Evolutionary conservation across 1,140 invertebrate species (phyloP).

Genomic region (Laupala kohalensis): DNA sequence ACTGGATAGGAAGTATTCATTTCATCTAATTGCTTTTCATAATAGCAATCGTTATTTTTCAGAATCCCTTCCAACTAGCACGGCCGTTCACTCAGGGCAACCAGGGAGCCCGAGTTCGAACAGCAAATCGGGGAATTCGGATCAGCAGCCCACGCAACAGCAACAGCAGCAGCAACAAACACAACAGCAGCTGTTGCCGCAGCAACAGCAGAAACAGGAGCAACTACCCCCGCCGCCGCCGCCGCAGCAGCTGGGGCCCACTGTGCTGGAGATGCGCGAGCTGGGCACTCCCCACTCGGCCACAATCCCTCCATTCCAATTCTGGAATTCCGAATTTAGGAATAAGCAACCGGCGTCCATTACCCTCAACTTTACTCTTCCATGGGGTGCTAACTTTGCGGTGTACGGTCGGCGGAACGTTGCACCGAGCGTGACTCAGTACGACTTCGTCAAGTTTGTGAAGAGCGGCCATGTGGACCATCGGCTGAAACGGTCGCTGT

Average conservation of each 20-base stretch:
- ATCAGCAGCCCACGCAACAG: no score
- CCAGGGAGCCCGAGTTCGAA: background rate
- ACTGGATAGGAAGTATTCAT: no score
- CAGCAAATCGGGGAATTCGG: background rate
- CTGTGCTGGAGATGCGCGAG: conserved; percentile 63
- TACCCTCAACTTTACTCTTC: conserved; percentile 77
- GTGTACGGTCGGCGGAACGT: conserved; percentile 85
- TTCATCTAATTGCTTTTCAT: background rate
- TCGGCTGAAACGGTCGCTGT: conserved; percentile 37
- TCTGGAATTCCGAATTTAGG: conserved; percentile 81
- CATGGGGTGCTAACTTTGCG: conserved; percentile 82
- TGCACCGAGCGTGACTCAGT: conserved; percentile 85
- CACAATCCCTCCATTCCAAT: conserved; percentile 72
- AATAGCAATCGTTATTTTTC: conserved; percentile 19
- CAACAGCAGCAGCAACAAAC: background rate
- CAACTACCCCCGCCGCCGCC: conserved; percentile 4
- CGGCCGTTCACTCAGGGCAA: conserved; percentile 41
- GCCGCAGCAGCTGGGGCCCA: conserved; percentile 47
- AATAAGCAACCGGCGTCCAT: conserved; percentile 80
- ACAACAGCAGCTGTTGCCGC: background rate
- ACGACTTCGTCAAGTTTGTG: conserved; percentile 88
- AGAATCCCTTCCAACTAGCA: conserved; percentile 54
- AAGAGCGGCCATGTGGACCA: conserved; percentile 68
- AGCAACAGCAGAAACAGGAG: conserved; percentile 6
- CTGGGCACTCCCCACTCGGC: conserved; percentile 67